Percentiles rank a stretch among this genome's conserved stretches.
Conservation (phyloP, 2,113 vertebrate species). For the Dryoscopus gambensis region DNA sequence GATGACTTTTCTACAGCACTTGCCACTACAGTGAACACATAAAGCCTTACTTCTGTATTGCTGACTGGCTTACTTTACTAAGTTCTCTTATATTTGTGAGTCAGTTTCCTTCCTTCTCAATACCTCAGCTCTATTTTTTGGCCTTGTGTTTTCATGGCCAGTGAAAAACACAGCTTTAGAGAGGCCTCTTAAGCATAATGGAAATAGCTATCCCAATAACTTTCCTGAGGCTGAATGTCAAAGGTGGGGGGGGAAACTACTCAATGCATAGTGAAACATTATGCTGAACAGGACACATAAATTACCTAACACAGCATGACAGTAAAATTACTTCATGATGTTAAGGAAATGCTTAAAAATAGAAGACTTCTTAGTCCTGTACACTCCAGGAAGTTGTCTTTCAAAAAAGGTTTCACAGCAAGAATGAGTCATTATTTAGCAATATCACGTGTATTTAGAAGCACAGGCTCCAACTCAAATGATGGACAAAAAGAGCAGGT, state of each 20-base stretch:
- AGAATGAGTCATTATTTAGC: not conserved
- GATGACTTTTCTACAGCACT: not conserved
- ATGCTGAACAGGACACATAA: not conserved
- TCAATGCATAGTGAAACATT: not conserved
- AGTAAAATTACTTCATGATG: not conserved
- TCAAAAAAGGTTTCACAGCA: not conserved
- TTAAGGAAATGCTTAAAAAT: constrained; percentile 30
- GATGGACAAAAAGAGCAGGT: not conserved
- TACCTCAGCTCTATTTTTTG: not conserved
- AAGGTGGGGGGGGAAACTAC: not conserved
- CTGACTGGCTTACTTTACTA: not conserved
- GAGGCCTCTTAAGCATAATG: not conserved
- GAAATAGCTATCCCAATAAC: not conserved
- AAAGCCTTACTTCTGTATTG: not conserved
- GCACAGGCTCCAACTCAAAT: not conserved
- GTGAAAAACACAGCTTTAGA: not conserved
- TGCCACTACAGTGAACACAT: not conserved
- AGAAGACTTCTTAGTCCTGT: not conserved
- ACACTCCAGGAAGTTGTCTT: not conserved
- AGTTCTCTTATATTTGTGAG: not conserved
- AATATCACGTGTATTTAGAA: not conserved
- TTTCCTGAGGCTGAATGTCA: not conserved
- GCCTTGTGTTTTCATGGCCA: not conserved
- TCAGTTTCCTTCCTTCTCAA: not conserved
- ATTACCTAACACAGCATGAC: not conserved